A percentile compares a stretch with the other conserved stretches of the same genome.
These are phyloP conservation scores for Pollenia griseotomentosa DNA, from an alignment of 2,888 invertebrate species.

Conservation along the genomic window DNA sequence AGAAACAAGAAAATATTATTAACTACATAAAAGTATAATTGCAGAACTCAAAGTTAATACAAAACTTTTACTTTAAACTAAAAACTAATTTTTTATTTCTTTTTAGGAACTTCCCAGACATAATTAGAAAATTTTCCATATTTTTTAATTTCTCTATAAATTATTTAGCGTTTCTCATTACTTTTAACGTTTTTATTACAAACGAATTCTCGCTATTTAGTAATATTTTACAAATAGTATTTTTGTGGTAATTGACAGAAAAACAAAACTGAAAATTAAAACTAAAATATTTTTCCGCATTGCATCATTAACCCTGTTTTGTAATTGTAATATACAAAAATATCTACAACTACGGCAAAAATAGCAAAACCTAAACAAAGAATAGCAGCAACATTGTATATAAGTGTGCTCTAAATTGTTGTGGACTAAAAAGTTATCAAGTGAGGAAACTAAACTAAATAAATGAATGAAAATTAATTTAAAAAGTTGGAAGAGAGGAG, in stretches of 20 bases:
- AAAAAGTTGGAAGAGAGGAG: conserved; percentile 22
- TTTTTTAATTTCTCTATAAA: not conserved
- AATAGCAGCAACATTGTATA: conserved; percentile 20
- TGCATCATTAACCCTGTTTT: conserved; percentile 66
- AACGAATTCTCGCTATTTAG: not conserved
- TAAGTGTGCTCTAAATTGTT: conserved; percentile 52
- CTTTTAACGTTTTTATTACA: conserved; percentile 3
- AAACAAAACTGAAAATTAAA: not conserved
- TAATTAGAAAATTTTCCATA: not conserved
- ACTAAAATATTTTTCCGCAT: conserved; percentile 62
- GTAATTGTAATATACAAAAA: conserved; percentile 37
- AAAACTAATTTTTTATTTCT: too few species aligned
- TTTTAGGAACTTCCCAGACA: not conserved
- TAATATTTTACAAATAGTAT: conserved; percentile 7
- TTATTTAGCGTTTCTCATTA: conserved; percentile 10
- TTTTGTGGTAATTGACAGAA: conserved; percentile 27
- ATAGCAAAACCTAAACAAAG: not conserved
- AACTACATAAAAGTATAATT: too few species aligned
- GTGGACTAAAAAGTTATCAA: conserved; percentile 40
- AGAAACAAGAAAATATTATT: too few species aligned
- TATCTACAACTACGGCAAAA: conserved; percentile 13
- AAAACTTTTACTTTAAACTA: too few species aligned
- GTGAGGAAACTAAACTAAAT: conserved; percentile 48
- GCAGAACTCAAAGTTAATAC: too few species aligned
- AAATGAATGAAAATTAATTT: conserved; percentile 39